phyloP scores from a whole-genome alignment of 2,888 invertebrate genomes.

The Campoplex nolae region DNA sequence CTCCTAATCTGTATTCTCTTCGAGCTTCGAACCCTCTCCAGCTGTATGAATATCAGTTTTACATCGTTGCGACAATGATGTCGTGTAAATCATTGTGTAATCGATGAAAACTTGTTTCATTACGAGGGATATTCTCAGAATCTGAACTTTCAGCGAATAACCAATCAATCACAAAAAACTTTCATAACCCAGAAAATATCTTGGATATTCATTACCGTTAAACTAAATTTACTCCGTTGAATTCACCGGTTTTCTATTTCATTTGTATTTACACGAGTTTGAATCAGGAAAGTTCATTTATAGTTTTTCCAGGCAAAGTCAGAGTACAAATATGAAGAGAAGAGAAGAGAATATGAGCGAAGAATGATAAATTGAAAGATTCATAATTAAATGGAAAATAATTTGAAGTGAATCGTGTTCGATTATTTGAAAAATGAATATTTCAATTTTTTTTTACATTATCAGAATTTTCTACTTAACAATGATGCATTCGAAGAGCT shows the following conservation, averaged over 20 bases:
- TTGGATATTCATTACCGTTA: background rate
- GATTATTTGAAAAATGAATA: background rate
- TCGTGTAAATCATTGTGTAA: slow-evolving; percentile 52
- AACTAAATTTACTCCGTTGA: too few relatives aligned
- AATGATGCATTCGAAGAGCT: background rate
- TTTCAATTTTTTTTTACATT: background rate
- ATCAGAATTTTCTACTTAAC: background rate
- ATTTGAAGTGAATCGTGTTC: too few relatives aligned
- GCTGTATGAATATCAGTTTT: slow-evolving; percentile 82
- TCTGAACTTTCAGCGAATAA: background rate
- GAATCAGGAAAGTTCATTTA: too few relatives aligned
- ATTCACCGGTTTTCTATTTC: too few relatives aligned
- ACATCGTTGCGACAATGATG: slow-evolving; percentile 68
- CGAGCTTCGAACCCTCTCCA: slow-evolving; percentile 48
- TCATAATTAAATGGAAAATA: too few relatives aligned
- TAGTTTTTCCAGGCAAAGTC: too few relatives aligned
- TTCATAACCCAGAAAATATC: background rate
- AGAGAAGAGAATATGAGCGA: too few relatives aligned
- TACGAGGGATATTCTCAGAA: background rate
- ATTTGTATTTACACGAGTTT: too few relatives aligned
- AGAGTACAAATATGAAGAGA: too few relatives aligned
- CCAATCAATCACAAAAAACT: background rate
- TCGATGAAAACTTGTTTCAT: background rate
- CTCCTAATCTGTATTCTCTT: slow-evolving; percentile 79
- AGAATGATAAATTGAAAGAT: too few relatives aligned